A percentile compares a stretch with the other conserved stretches of the same genome.
Conservation (phyloP, 2,113 vertebrate genomes). For the Laterallus jamaicensis region DNA sequence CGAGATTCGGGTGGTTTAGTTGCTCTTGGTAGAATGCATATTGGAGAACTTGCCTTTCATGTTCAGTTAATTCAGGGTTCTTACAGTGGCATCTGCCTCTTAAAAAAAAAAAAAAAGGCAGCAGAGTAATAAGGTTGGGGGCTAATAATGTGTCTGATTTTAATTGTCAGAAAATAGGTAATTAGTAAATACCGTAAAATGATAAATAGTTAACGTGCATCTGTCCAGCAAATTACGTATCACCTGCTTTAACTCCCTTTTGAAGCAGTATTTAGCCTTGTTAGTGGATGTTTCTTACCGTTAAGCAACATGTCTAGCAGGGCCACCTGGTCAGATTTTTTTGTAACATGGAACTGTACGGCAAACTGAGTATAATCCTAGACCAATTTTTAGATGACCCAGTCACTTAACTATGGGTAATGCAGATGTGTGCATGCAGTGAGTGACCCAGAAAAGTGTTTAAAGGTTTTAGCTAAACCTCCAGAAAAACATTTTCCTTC, state of each 20-base stretch:
- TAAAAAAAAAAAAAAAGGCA: neutral
- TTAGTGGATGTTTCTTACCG: neutral
- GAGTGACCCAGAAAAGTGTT: neutral
- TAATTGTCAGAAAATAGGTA: neutral
- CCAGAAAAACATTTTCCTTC: neutral
- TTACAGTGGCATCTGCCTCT: neutral
- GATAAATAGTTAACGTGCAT: neutral
- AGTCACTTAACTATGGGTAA: neutral
- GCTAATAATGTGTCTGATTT: neutral
- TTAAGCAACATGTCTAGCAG: neutral
- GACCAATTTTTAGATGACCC: neutral
- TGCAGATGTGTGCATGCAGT: neutral
- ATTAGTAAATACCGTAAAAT: neutral
- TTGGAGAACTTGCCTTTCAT: neutral
- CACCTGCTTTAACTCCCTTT: neutral
- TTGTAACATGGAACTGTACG: neutral
- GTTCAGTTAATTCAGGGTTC: neutral
- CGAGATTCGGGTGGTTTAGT: neutral
- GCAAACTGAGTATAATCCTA: neutral
- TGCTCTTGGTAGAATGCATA: neutral
- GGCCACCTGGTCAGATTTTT: neutral
- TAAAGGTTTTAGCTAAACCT: neutral
- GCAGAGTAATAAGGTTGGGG: accelerated
- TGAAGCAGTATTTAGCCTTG: neutral
- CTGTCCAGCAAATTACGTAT: neutral